These are phyloP conservation scores for Trissonchulus latispiculum DNA, from an alignment of 2,888 invertebrate genomes.

Conservation along the genomic window DNA sequence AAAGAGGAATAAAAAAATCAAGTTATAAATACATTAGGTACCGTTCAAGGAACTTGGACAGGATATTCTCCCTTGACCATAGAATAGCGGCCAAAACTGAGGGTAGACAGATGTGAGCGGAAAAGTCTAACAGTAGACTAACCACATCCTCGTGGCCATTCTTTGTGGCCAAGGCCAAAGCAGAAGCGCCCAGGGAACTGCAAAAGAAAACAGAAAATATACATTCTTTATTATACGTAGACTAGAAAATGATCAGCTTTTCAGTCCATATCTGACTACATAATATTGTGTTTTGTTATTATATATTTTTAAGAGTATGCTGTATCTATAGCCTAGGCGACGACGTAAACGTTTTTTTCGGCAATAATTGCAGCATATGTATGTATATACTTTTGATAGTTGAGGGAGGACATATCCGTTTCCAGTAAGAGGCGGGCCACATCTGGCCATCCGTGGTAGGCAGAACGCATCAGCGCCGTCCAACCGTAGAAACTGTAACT, in stretches of 20 bases:
- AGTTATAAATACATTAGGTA: too few species aligned
- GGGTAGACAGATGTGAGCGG: conserved; percentile 2
- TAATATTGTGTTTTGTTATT: too few species aligned
- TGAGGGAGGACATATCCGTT: background rate
- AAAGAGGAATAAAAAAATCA: too few species aligned
- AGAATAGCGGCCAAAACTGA: conserved; percentile 7
- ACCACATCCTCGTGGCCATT: conserved; percentile 45
- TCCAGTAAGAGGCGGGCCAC: background rate
- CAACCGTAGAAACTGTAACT: conserved; percentile 45
- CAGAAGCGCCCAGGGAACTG: conserved; percentile 40
- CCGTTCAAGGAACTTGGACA: background rate
- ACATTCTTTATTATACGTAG: too few species aligned
- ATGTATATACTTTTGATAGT: too few species aligned
- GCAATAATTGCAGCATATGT: too few species aligned
- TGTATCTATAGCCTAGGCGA: too few species aligned
- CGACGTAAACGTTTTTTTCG: too few species aligned
- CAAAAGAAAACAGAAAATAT: too few species aligned
- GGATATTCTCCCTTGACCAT: background rate
- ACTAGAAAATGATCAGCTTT: too few species aligned
- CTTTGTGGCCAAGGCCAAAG: conserved; percentile 43
- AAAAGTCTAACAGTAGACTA: conserved; percentile 37
- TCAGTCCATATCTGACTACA: too few species aligned
- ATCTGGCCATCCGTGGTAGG: conserved; percentile 45
- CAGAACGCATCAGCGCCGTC: conserved; percentile 49
- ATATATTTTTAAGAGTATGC: too few species aligned